phyloP scores from a whole-genome alignment of 2,888 invertebrate species.

The Sepiola atlantica region DNA sequence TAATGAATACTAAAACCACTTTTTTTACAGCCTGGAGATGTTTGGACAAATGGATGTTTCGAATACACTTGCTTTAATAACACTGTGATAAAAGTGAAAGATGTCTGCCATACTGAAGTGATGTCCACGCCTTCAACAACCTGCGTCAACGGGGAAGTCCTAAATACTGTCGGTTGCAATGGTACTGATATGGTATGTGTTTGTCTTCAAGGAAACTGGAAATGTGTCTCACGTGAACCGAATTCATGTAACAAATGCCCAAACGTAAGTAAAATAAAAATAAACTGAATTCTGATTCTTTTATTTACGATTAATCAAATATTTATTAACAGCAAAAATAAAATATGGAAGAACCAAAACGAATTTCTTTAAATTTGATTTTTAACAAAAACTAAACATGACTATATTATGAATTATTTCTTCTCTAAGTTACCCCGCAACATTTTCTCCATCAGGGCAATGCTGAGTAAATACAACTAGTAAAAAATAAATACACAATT shows the following conservation, averaged over 20 bases:
- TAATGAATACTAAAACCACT: too few species aligned
- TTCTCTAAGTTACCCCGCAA: too few species aligned
- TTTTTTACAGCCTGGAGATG: conserved; percentile 47
- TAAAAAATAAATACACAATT: too few species aligned
- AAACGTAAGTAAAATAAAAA: conserved; percentile 35
- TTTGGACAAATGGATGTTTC: conserved; percentile 47
- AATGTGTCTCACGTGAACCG: not conserved
- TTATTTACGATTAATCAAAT: too few species aligned
- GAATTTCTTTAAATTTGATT: too few species aligned
- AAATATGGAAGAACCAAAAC: too few species aligned
- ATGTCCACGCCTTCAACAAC: conserved; percentile 1
- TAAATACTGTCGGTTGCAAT: not conserved
- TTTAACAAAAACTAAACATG: too few species aligned
- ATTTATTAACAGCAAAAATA: too few species aligned
- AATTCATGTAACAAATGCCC: not conserved
- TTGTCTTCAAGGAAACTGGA: not conserved
- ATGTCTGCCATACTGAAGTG: not conserved
- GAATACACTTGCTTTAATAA: conserved; percentile 50
- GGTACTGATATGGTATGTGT: not conserved
- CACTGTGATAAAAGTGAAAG: conserved; percentile 14
- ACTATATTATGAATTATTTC: too few species aligned
- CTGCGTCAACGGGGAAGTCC: not conserved
- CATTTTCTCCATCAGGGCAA: too few species aligned
- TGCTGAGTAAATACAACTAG: too few species aligned
- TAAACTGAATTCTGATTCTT: too few species aligned